These are phyloP conservation scores for Neodiprion virginianus DNA, from an alignment of 1,140 invertebrate genomes.

Conservation along the genomic window DNA sequence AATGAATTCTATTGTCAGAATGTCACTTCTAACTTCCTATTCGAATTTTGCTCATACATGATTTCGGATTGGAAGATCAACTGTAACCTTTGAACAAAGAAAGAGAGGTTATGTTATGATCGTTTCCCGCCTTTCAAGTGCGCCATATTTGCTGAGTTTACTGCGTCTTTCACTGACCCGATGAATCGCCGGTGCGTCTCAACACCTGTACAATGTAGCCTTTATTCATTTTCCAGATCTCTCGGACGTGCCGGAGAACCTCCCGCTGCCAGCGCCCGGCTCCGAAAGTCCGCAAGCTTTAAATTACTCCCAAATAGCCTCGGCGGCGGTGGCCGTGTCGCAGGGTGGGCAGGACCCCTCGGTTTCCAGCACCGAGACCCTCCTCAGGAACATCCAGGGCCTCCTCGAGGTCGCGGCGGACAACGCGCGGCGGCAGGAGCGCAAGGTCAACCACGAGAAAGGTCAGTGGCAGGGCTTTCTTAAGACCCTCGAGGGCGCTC, in stretches of 20 bases:
- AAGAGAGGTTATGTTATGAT: too few species aligned
- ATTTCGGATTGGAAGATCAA: too few species aligned
- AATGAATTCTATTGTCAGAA: too few species aligned
- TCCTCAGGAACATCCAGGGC: conserved; percentile 93
- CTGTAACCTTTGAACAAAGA: too few species aligned
- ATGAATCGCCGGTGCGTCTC: too few species aligned
- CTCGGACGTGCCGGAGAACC: conserved; percentile 69
- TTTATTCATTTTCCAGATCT: conserved; percentile 59
- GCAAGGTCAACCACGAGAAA: conserved; percentile 96
- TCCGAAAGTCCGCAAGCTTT: conserved; percentile 71
- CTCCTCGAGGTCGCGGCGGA: conserved; percentile 94
- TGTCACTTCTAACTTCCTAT: too few species aligned
- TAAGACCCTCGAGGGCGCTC: conserved; percentile 61
- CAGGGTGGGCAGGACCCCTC: conserved; percentile 62
- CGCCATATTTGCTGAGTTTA: too few species aligned
- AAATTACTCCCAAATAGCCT: conserved; percentile 74
- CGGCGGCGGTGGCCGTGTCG: conserved; percentile 54
- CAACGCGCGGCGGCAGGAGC: conserved; percentile 93
- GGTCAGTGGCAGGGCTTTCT: conserved; percentile 72
- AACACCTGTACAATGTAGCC: too few species aligned
- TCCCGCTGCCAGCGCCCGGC: conserved; percentile 66
- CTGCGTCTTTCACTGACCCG: too few species aligned
- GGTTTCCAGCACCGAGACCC: conserved; percentile 87
- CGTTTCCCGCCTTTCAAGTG: too few species aligned
- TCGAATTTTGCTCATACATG: too few species aligned